Evolutionary conservation across 1,140 invertebrate genomes (phyloP), one percentile per base, ranked within the genome.

Genomic region (Cotesia typhae): DNA sequence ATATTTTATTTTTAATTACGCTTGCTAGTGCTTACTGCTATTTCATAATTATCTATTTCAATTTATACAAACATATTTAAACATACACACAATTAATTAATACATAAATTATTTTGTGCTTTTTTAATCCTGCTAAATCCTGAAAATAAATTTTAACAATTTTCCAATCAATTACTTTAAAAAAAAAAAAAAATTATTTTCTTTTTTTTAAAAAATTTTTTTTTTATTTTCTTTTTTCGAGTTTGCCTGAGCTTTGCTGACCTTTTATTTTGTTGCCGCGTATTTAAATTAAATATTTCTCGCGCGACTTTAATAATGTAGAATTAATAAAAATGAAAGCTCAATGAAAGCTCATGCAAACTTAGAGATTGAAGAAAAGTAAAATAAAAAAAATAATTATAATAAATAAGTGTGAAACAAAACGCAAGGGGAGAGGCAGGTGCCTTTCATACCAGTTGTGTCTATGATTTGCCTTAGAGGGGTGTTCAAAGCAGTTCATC

Each of bases 391-490:
- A 47, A 59, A 20, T 71, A 61, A 59, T 67, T 28, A 28, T 28
- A 28, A 28, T 28, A 28, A 28, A 28, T 28, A 28, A 28, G 28
- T 28, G 28, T 28, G 28, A 28, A 28, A 28, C 28, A 28, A 28
- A 28, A 28, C 28, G 28, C 28, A 28, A 28, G 28, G 28, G 28
- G 28, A 28, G 60, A 66, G 57, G 60, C 51, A 64, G 68, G 71
- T 63, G 60, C 70, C 60, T 67, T 65, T 71, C 66, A 82, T 79
- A 83, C 74, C 70, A 80, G 81, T 79, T 77, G 77, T 84, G 78
- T 76, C 67, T 83, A 77, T 84, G 76, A 82, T 86, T 86, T 86
- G 79, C 76, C 83, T 78, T 79, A 87, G 85, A 87, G 84, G 78
- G 80, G 82, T 68, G 77, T 67, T 57, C n/a, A 59, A 38, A 68